Evolutionary conservation across 2,113 vertebrate species (phyloP), one percentile per base, ranked within the genome.

Genomic region (Dicerorhinus sumatrensis): DNA sequence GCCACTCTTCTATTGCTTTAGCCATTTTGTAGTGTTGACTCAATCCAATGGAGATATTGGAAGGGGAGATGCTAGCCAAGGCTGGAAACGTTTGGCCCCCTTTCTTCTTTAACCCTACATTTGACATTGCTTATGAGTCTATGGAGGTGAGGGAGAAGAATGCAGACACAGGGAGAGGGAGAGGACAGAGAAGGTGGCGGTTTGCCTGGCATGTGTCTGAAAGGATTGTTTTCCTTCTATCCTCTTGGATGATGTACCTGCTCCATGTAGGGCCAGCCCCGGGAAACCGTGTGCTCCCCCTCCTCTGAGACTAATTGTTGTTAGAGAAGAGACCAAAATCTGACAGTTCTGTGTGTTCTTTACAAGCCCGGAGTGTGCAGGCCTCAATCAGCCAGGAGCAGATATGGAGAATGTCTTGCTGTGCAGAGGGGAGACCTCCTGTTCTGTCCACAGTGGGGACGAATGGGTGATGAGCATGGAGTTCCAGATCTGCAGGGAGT

Each of bases 381-480:
- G 3, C 12, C 13, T 75, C 72, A n/a, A 0, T 8, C 6, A 46
- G 13, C 58, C 39, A 23, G 42, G 6, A 13, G 8, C 4, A 2
- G 39, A 6, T 5, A 5, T 5, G 21, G 29, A 4, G n/a, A 7
- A 4, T 0, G 0, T 2, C 39, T 20, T 18, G 5, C 29, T 11
- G 17, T 11, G 20, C 11, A 12, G 29, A 56, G 42, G 42, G 31
- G 33, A 6, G 11, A 21, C 10, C 29, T 33, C 27, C 65, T 14
- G 29, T 17, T 23, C 51, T 8, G 2, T 18, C 12, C 42, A 36
- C 46, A 12, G 48, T 0, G 10, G 7, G 33, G 46, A 6, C 3
- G 31, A 33, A 25, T 2, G 0, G 4, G 54, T 60, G 67, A 46
- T 0, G 2, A 27, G 7, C 5, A 3, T 12, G 27, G 31, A 29